These are phyloP conservation scores for Lasius platythorax DNA, from an alignment of 2,888 invertebrate genomes.

Conservation along the genomic window DNA sequence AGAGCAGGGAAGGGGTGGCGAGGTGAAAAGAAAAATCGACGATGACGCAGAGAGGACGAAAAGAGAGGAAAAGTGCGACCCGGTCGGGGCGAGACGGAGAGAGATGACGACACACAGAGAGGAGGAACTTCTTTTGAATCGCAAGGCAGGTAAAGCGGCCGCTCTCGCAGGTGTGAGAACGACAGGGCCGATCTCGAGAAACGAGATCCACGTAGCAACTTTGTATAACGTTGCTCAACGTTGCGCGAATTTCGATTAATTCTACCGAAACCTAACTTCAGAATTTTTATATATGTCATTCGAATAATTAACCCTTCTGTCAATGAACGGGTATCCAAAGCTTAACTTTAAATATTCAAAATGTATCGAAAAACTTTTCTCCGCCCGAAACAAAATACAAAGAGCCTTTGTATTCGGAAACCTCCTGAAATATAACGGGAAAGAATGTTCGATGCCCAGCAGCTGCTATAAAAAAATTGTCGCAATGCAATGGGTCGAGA, in stretches of 20 bases:
- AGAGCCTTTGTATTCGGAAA: too few relatives aligned
- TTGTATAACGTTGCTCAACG: neutral
- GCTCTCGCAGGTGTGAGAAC: slow-evolving; percentile 44
- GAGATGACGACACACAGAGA: slow-evolving; percentile 26
- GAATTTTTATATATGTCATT: neutral
- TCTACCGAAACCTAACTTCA: neutral
- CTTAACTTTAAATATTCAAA: too few relatives aligned
- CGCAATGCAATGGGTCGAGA: too few relatives aligned
- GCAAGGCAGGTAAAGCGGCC: slow-evolving; percentile 59
- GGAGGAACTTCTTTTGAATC: slow-evolving; percentile 72
- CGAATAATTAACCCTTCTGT: too few relatives aligned
- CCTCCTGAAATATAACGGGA: too few relatives aligned
- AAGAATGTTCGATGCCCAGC: too few relatives aligned
- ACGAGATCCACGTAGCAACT: slow-evolving; percentile 25
- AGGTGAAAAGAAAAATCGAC: slow-evolving; percentile 46
- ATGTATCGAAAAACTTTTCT: too few relatives aligned
- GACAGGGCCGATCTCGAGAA: slow-evolving; percentile 27
- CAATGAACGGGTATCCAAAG: too few relatives aligned
- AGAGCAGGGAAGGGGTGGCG: slow-evolving; percentile 36
- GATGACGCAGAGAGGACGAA: slow-evolving; percentile 7
- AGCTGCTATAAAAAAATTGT: too few relatives aligned
- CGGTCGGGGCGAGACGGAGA: neutral
- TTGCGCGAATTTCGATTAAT: neutral
- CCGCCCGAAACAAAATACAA: too few relatives aligned
- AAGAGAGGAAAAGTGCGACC: slow-evolving; percentile 20